Evolutionary conservation across 1,140 invertebrate genomes (phyloP).

Genomic region (Trichoplusia ni): DNA sequence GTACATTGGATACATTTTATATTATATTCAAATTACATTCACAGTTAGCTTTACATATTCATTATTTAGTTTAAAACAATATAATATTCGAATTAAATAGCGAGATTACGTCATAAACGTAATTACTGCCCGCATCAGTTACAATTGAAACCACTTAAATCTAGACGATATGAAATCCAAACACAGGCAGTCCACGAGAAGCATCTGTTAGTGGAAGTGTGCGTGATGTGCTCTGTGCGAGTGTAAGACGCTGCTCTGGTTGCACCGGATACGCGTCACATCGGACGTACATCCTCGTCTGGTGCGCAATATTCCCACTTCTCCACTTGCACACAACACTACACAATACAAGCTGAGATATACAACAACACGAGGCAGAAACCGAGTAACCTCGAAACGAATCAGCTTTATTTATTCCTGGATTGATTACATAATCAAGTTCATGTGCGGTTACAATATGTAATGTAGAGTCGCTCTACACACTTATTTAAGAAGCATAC

Average conservation of each 20-base stretch:
- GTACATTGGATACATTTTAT: too few relatives aligned
- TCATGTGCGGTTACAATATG: constrained; percentile 50
- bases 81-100: constrained; percentile 15
- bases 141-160: too few relatives aligned
- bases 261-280: constrained; percentile 67
- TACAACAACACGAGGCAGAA: constrained; percentile 47
- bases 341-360: constrained; percentile 22
- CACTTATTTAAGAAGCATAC: not conserved
- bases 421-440: constrained; percentile 64
- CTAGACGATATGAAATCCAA: too few relatives aligned
- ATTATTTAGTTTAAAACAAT: constrained; percentile 6
- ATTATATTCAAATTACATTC: not conserved
- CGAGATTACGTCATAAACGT: constrained; percentile 3
- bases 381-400: constrained; percentile 58
- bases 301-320: constrained; percentile 64
- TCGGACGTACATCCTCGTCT: constrained; percentile 73
- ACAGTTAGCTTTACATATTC: not conserved
- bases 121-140: constrained; percentile 26
- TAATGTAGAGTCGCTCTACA: constrained; percentile 6
- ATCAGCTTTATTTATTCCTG: constrained; percentile 59
- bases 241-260: constrained; percentile 54
- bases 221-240: not conserved
- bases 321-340: constrained; percentile 50
- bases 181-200: constrained; percentile 7
- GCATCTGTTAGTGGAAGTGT: constrained; percentile 15